These are phyloP conservation scores for Ispidina picta DNA, from an alignment of 2,797 vertebrate genomes.

Conservation along the genomic window DNA sequence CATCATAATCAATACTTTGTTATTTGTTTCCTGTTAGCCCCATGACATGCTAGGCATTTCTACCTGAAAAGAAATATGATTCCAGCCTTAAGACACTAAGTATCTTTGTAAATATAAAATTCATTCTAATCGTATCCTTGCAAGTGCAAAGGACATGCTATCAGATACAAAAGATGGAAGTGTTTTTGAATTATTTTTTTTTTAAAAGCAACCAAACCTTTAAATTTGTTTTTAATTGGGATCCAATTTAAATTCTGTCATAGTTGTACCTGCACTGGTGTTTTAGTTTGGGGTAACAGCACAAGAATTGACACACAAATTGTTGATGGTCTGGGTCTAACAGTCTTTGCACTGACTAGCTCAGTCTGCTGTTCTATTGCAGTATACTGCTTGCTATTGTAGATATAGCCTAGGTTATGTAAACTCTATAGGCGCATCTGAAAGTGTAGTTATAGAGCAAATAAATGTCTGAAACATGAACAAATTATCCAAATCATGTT, in stretches of 20 bases:
- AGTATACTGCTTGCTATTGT: accelerated
- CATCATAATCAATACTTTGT: background rate
- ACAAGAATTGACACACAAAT: background rate
- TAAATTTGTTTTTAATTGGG: background rate
- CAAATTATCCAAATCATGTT: background rate
- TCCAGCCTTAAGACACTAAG: background rate
- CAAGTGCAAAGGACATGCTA: background rate
- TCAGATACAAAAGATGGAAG: background rate
- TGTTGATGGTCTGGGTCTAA: background rate
- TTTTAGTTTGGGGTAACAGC: background rate
- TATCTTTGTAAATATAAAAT: background rate
- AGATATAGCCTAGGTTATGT: background rate
- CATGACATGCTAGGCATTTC: background rate
- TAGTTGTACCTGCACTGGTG: background rate
- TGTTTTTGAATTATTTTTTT: background rate
- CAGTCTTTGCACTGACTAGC: background rate
- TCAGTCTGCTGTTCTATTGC: background rate
- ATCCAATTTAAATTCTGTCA: background rate
- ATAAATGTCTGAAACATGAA: background rate
- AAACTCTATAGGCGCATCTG: background rate
- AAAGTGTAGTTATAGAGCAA: background rate
- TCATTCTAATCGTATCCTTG: background rate
- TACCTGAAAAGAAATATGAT: background rate
- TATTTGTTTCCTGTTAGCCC: background rate
- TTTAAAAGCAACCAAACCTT: background rate